phyloP scores from a whole-genome alignment of 2,797 vertebrate genomes.

The Acanthiza pusilla region DNA sequence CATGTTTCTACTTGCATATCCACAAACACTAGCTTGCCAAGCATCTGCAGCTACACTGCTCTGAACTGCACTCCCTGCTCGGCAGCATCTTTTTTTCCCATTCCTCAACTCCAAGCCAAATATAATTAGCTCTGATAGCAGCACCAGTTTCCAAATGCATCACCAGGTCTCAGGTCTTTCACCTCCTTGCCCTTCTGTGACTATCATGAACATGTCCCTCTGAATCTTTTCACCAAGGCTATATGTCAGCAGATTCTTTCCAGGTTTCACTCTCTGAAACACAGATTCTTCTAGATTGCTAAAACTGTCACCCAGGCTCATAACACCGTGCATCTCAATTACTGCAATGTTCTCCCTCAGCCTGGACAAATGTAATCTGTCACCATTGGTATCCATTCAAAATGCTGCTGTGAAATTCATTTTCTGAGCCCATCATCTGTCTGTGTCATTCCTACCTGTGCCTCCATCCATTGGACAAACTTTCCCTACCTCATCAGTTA shows the following conservation, averaged over 20 bases:
- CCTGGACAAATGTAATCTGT: not conserved
- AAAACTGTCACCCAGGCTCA: not conserved
- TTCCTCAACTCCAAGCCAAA: not conserved
- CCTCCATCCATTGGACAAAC: not conserved
- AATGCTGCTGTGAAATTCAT: not conserved
- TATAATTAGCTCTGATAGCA: not conserved
- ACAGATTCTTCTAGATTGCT: not conserved
- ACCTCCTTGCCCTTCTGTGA: not conserved
- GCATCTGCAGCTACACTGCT: not conserved
- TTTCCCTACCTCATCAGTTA: not conserved
- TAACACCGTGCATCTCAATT: not conserved
- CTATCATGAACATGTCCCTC: not conserved
- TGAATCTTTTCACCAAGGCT: not conserved
- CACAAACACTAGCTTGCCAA: not conserved
- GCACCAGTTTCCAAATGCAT: not conserved
- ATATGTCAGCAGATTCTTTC: not conserved
- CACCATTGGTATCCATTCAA: not conserved
- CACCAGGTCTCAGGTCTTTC: not conserved
- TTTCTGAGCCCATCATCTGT: not conserved
- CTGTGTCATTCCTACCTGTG: not conserved
- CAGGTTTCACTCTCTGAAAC: not conserved
- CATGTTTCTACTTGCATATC: not conserved
- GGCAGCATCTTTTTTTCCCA: not conserved
- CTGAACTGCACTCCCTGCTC: not conserved
- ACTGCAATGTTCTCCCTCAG: not conserved